Evolutionary conservation across 2,797 vertebrate species (phyloP), one percentile per base, ranked within the genome.

Genomic region (Periophthalmus magnuspinnatus): DNA sequence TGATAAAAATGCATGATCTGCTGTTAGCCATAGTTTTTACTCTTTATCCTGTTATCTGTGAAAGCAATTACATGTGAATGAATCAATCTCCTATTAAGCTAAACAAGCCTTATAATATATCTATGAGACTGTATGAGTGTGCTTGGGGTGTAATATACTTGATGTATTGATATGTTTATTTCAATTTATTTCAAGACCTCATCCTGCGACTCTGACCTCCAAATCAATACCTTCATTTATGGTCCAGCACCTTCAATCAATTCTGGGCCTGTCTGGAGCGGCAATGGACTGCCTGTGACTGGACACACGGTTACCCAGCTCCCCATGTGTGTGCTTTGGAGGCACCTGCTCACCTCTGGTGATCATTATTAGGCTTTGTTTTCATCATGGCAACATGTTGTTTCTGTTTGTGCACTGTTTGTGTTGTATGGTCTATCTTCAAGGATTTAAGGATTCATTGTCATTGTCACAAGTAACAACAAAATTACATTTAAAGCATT

Each of bases 131-230:
- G 75, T 84, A 74, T 80, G 70, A 85, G 79, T 81, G 84, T 76
- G 80, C 83, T 83, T 48, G 48, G 81, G 74, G 77, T 87, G 84
- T 88, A 88, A 90, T 90, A 90, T 81, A 90, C 81, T 89, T 92
- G 90, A 93, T 92, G 75, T 90, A 93, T 92, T 89, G 90, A 92
- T 91, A 91, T 92, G 90, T 92, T 93, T 91, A 92, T 93, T 91
- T 91, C 90, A 90, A 91, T 93, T 93, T 91, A 91, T 91, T 92
- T 92, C 88, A 86, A 86, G 87, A 90, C 88, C 89, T 86, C 89
- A 90, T 92, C 88, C 84, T 86, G 84, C 60, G 80, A 86, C 83
- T 89, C 82, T 90, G 88, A 92, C 91, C 90, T 75, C 41, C 41
- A 86, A 92, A 93, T 92, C 92, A 89, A 92, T 93, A 92, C 72